Evolutionary conservation across 2,113 vertebrate genomes (phyloP), one percentile per base, ranked within the genome.

Genomic region (Saimiri boliviensis): DNA sequence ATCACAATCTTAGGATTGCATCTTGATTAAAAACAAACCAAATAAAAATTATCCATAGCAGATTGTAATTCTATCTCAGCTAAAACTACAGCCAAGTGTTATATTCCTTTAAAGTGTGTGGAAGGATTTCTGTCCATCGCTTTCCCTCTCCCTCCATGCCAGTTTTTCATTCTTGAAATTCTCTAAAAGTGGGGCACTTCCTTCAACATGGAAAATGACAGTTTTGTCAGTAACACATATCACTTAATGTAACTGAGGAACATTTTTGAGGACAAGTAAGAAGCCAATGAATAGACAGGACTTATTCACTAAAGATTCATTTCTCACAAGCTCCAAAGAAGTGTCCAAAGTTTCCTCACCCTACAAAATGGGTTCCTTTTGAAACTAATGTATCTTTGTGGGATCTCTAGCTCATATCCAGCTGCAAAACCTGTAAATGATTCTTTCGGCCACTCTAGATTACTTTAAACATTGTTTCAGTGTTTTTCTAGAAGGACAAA

Each of bases 11-110:
- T 95, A 93, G 0, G 9, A 86, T 79, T 93, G 91, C 63, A 76
- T 97, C 70, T 92, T 96, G 93, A 97, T 97, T 97, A 95, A 93
- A 87, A 71, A 81, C 37, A 16, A 83, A 8, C n/a, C 90, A 98
- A 93, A 81, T 91, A 81, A 83, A 97, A 91, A 47, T 96, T 81
- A 97, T 88, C 89, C 79, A 94, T 76, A 97, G 92, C 58, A 93
- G 92, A 74, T 74, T 74, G 74, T 90, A 97, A 83, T 63, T 94
- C 89, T 91, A 63, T 89, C 95, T 74, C 68, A 80, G 85, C 95
- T 96, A 93, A 96, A 95, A 80, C 2, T 76, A 23, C 14, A n/a
- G 21, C 30, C 14, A 87, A 90, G 68, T 14, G 16, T 52, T 60
- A 45, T 37, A 58, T 49, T 92, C 32, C 54, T 73, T 92, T 84